These are phyloP conservation scores for Coluber constrictor DNA, from an alignment of 2,797 vertebrate species.

Conservation along the genomic window DNA sequence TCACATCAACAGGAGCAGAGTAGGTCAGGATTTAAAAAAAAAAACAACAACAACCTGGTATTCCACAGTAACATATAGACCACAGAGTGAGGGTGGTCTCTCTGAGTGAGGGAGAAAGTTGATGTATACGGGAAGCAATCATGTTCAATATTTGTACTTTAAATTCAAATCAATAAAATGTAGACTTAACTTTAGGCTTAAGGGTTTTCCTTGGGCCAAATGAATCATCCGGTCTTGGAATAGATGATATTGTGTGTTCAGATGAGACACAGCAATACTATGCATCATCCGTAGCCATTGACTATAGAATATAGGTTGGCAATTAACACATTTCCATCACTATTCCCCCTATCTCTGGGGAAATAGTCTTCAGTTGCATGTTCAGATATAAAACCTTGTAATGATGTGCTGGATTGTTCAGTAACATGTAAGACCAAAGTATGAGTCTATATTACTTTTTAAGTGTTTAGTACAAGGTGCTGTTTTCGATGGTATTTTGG, in stretches of 20 bases:
- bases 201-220: not conserved
- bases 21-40: not conserved
- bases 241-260: not conserved
- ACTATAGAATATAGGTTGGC: not conserved
- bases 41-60: not conserved
- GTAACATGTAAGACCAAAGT: not conserved
- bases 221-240: not conserved
- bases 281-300: not conserved
- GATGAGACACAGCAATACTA: not conserved
- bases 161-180: not conserved
- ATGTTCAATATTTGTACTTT: not conserved
- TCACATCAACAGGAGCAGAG: not conserved
- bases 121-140: not conserved
- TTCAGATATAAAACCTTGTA: not conserved
- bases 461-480: not conserved
- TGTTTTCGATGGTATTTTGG: not conserved
- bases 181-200: not conserved
- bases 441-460: not conserved
- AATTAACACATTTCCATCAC: not conserved
- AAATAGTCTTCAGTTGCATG: not conserved
- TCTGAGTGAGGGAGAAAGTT: not conserved
- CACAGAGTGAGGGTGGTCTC: too few relatives aligned
- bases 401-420: not conserved
- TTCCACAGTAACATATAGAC: not conserved
- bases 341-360: not conserved